Percentiles rank a stretch among this genome's conserved stretches.
Evolutionary conservation across 2,888 invertebrate species (phyloP).

Genomic region (Cylloceria caligata): DNA sequence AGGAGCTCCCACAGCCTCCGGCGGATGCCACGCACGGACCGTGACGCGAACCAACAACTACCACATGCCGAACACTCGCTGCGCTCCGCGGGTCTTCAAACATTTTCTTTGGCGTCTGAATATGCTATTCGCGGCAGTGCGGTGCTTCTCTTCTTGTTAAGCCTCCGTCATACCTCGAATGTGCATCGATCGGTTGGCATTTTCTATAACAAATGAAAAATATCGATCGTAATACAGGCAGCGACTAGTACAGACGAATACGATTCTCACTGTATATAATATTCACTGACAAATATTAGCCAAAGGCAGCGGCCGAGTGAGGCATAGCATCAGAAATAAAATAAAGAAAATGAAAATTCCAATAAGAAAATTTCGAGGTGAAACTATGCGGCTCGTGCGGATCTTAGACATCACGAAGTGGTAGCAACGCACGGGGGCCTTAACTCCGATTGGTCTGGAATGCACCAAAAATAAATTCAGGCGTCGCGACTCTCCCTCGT

Average conservation of each 20-base stretch:
- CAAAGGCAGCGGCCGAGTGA: neutral
- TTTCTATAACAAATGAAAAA: neutral
- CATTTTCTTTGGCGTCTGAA: constrained; percentile 7
- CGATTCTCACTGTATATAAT: no score
- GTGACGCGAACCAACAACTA: constrained; percentile 61
- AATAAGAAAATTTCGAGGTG: neutral
- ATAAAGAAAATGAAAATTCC: neutral
- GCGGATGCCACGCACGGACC: constrained; percentile 65
- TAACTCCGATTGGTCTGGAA: constrained; percentile 73
- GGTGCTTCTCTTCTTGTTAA: no score
- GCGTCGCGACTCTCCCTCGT: constrained; percentile 65
- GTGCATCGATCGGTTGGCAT: neutral
- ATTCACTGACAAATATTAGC: no score
- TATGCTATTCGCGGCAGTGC: constrained; percentile 5
- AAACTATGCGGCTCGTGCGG: neutral
- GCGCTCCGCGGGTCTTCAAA: constrained; percentile 10
- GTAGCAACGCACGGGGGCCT: constrained; percentile 36
- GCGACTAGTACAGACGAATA: constrained; percentile 6
- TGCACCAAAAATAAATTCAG: constrained; percentile 80
- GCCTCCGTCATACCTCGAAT: no score
- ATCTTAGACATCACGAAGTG: neutral
- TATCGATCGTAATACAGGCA: neutral
- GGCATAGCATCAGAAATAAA: neutral
- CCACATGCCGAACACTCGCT: constrained; percentile 36
- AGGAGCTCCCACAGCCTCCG: constrained; percentile 60